These are phyloP conservation scores for Coryphaenoides rupestris DNA, from an alignment of 2,113 vertebrate species.

Conservation along the genomic window DNA sequence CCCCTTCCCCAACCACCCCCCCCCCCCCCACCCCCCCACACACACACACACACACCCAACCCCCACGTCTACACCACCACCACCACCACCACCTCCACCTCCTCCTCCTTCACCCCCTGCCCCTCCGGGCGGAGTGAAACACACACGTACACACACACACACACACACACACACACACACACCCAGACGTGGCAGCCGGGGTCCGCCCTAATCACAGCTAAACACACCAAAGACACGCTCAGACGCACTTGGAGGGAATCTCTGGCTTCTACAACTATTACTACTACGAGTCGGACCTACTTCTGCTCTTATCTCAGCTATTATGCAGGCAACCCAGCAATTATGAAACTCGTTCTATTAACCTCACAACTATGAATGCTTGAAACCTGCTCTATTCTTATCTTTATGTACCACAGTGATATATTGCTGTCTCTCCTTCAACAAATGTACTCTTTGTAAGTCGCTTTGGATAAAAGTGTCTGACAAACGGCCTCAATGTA, in stretches of 20 bases:
- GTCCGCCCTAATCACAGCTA: constrained; percentile 62
- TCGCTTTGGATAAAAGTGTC: too few species aligned
- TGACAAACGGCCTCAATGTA: too few species aligned
- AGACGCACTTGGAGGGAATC: constrained; percentile 18
- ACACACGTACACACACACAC: constrained; percentile 41
- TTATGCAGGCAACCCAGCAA: too few species aligned
- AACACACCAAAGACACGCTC: constrained; percentile 67
- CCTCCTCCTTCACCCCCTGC: neutral
- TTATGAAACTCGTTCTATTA: too few species aligned
- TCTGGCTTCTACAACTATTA: constrained; percentile 22
- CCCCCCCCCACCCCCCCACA: neutral
- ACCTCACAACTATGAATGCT: too few species aligned
- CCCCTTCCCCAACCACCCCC: neutral
- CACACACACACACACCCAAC: constrained; percentile 24
- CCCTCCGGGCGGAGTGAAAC: constrained; percentile 41
- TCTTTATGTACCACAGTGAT: too few species aligned
- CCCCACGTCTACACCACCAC: constrained; percentile 19
- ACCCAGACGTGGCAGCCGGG: constrained; percentile 52
- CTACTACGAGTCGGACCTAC: too few species aligned
- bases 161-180: constrained; percentile 44
- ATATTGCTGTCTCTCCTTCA: too few species aligned
- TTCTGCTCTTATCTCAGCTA: too few species aligned
- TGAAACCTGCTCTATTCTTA: too few species aligned
- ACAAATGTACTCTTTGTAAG: too few species aligned
- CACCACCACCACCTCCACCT: neutral